Percentiles rank a stretch among this genome's conserved stretches.
Evolutionary conservation across 2,888 invertebrate genomes (phyloP).

Genomic region (Drosophila neutralis): DNA sequence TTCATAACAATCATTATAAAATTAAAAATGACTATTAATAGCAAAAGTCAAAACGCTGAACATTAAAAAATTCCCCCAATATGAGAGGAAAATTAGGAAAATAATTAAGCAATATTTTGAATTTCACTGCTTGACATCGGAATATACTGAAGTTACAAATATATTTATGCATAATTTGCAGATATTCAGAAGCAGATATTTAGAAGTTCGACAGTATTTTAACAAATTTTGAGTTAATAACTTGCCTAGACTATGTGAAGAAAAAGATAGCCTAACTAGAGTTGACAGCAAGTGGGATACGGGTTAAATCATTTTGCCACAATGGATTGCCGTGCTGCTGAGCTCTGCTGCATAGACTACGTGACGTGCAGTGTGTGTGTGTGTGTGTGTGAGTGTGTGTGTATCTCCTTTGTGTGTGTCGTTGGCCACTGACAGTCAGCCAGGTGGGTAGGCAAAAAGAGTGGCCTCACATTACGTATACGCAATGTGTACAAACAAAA

Average conservation of each 20-base stretch:
- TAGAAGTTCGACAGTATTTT: background rate
- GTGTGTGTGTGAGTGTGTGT: constrained; percentile 11
- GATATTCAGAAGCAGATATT: background rate
- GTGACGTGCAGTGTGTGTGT: constrained; percentile 31
- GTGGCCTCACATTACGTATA: constrained; percentile 73
- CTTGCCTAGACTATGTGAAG: background rate
- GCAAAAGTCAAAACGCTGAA: background rate
- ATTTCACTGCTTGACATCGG: background rate
- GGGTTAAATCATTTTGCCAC: constrained; percentile 62
- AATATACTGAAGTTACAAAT: background rate
- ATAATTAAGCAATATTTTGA: no score
- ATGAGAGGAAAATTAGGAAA: background rate
- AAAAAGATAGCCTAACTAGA: background rate
- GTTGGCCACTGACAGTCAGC: constrained; percentile 49
- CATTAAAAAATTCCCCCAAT: background rate
- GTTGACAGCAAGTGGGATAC: constrained; percentile 33
- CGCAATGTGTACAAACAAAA: constrained; percentile 75
- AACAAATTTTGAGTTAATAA: background rate
- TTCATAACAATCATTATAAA: background rate
- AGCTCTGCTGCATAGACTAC: constrained; percentile 47
- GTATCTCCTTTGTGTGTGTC: constrained; percentile 39
- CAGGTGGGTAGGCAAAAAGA: constrained; percentile 63
- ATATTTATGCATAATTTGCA: no score
- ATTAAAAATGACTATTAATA: background rate
- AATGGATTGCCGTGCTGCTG: constrained; percentile 58